Conservation (phyloP, 1,140 invertebrate species). For the Diuraphis noxia region DNA sequence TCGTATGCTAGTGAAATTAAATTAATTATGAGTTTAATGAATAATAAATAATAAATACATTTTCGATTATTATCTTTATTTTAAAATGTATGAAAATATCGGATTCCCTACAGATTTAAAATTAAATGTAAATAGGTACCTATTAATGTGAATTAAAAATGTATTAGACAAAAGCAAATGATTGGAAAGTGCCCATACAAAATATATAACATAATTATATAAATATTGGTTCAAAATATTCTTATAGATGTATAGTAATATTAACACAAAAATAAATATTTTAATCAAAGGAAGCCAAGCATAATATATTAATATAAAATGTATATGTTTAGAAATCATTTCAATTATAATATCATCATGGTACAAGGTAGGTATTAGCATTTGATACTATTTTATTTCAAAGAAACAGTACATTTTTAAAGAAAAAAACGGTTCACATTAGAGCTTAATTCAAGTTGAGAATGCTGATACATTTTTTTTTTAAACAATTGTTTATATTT, state of each 20-base stretch:
- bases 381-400: not conserved
- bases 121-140: not conserved
- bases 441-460: not conserved
- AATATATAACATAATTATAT: not conserved
- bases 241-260: not conserved
- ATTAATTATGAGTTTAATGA: not conserved
- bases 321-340: not conserved
- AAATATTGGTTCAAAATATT: not conserved
- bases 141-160: not conserved
- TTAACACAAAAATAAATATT: not conserved
- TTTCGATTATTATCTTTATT: not conserved
- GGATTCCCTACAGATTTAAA: not conserved
- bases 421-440: not conserved
- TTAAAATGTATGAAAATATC: not conserved
- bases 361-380: not conserved
- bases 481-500: not conserved
- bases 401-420: not conserved
- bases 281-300: not conserved
- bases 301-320: not conserved
- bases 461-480: not conserved
- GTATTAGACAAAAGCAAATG: not conserved
- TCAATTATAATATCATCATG: not conserved
- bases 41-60: not conserved
- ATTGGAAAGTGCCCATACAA: not conserved
- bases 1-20: not conserved